Evolutionary conservation across 2,113 vertebrate genomes (phyloP).

Genomic region (Lagopus leucura): DNA sequence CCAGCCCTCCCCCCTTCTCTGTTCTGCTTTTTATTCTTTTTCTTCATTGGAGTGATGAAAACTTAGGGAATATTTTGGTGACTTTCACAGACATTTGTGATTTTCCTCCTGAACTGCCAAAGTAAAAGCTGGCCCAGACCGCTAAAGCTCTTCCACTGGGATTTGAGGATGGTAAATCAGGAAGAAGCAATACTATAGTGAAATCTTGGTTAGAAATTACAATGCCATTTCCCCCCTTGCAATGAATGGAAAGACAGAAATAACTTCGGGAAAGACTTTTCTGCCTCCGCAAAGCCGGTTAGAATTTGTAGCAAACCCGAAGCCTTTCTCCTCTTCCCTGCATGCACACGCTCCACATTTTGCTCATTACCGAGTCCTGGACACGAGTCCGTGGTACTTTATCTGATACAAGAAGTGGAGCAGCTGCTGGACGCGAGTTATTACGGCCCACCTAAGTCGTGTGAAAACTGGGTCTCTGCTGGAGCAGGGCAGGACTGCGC

Average conservation of each 20-base stretch:
- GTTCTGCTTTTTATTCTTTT: constrained; percentile 57
- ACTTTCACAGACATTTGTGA: constrained; percentile 62
- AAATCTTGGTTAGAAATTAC: constrained; percentile 40
- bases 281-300: constrained; percentile 5
- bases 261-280: constrained; percentile 57
- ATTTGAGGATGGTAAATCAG: constrained; percentile 66
- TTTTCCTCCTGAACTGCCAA: constrained; percentile 65
- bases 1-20: constrained; percentile 40
- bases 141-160: constrained; percentile 51
- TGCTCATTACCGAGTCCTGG: not conserved
- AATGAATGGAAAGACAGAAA: constrained; percentile 55
- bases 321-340: not conserved
- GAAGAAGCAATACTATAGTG: constrained; percentile 39
- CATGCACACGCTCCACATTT: not conserved
- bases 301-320: constrained; percentile 4
- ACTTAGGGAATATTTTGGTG: constrained; percentile 53
- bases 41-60: constrained; percentile 60
- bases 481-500: not conserved
- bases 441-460: constrained; percentile 56
- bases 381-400: not conserved
- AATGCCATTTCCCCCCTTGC: constrained; percentile 44
- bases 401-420: constrained; percentile 22
- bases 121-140: constrained; percentile 41
- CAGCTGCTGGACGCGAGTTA: constrained; percentile 23
- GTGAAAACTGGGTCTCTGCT: not conserved